These are phyloP conservation scores for Pseudococcus longispinus DNA, from an alignment of 2,888 invertebrate genomes.

Conservation along the genomic window DNA sequence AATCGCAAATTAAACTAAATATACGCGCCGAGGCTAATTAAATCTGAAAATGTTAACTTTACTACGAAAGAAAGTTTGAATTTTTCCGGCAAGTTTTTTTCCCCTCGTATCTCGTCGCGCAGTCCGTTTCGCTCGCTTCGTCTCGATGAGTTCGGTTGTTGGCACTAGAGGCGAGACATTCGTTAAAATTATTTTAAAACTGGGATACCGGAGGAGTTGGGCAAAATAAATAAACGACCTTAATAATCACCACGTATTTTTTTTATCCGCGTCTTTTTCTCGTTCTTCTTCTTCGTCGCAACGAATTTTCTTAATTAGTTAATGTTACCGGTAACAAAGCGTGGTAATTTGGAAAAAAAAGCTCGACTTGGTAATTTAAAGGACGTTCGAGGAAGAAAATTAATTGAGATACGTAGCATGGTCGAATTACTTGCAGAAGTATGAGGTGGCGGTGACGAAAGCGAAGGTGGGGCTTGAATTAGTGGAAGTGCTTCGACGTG, in stretches of 20 bases:
- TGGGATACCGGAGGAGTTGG: neutral
- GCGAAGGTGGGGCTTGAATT: neutral
- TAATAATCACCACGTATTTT: constrained; percentile 48
- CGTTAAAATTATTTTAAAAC: constrained; percentile 37
- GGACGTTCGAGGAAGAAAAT: constrained; percentile 32
- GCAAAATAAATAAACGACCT: constrained; percentile 40
- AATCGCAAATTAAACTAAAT: constrained; percentile 44
- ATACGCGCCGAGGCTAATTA: constrained; percentile 26
- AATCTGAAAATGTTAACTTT: constrained; percentile 29
- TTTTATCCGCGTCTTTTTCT: neutral
- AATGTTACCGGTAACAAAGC: constrained; percentile 53
- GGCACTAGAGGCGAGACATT: constrained; percentile 23
- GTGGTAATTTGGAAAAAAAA: constrained; percentile 44
- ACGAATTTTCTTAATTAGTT: constrained; percentile 50
- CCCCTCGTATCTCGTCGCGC: neutral
- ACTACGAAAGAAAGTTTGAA: constrained; percentile 28
- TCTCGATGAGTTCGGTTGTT: neutral
- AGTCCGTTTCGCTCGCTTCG: neutral
- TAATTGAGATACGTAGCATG: constrained; percentile 28
- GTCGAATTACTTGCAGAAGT: neutral
- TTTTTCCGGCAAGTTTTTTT: constrained; percentile 11
- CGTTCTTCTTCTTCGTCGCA: neutral
- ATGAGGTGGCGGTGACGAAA: neutral
- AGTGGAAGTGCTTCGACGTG: neutral
- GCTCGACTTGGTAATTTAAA: constrained; percentile 37